phyloP scores from a whole-genome alignment of 2,113 vertebrate genomes.

The Cavia porcellus region DNA sequence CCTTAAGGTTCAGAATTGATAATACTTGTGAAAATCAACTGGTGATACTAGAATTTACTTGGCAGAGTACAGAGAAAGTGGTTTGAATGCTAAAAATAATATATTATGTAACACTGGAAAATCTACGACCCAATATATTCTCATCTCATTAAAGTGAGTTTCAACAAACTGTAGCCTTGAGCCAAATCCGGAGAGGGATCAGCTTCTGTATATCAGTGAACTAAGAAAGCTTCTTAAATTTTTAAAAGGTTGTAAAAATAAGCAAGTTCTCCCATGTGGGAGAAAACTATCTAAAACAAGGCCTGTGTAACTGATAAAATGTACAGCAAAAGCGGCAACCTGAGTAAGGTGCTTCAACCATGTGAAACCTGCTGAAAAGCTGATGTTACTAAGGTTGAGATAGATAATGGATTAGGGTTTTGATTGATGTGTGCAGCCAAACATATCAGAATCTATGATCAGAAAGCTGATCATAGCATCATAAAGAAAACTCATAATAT shows the following conservation, averaged over 20 bases:
- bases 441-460: background rate
- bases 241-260: conserved; percentile 4
- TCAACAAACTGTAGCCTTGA: background rate
- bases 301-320: background rate
- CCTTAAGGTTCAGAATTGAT: background rate
- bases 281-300: background rate
- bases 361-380: background rate
- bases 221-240: background rate
- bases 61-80: background rate
- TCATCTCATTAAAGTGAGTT: background rate
- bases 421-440: background rate
- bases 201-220: background rate
- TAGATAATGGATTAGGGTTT: background rate
- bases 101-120: background rate
- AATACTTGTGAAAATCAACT: background rate
- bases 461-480: background rate
- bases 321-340: background rate
- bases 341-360: background rate
- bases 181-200: background rate
- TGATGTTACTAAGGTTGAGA: background rate
- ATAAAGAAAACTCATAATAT: background rate
- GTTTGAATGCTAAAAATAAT: background rate
- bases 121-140: background rate
- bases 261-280: background rate
- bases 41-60: background rate